Evolutionary conservation across 2,113 vertebrate genomes (phyloP).

Genomic region (Phylloscopus trochiloides): DNA sequence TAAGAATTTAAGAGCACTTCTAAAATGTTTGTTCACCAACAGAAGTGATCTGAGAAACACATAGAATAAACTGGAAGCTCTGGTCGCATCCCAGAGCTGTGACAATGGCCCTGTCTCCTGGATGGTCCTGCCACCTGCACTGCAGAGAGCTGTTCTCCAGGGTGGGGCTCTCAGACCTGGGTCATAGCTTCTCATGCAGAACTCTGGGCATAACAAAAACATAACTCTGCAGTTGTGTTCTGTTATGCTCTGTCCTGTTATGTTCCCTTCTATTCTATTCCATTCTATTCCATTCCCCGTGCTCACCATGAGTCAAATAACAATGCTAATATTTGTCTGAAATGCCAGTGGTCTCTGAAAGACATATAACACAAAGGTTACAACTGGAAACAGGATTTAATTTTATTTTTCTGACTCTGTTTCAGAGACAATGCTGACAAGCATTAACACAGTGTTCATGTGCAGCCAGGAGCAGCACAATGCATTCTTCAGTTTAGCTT

Average conservation of each 20-base stretch:
- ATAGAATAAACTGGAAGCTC: fast-evolving
- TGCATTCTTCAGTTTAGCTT: not conserved
- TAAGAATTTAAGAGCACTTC: not conserved
- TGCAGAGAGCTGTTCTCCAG: not conserved
- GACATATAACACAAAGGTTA: not conserved
- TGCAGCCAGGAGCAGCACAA: not conserved
- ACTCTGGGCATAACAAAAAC: not conserved
- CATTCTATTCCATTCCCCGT: not conserved
- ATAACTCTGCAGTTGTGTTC: not conserved
- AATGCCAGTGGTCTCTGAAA: not conserved
- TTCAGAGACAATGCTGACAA: not conserved
- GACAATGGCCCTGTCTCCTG: not conserved
- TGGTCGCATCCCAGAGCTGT: not conserved
- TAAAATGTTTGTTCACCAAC: not conserved
- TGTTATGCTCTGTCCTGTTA: not conserved
- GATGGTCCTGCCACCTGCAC: not conserved
- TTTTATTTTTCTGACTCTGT: not conserved
- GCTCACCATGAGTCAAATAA: not conserved
- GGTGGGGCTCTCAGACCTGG: not conserved
- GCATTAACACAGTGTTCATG: not conserved
- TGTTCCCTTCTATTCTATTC: not conserved
- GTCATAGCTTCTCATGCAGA: not conserved
- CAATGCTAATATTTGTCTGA: not conserved
- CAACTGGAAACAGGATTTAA: not conserved
- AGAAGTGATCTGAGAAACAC: not conserved